These are phyloP conservation scores for Vidua macroura DNA, from an alignment of 2,113 vertebrate species.

Conservation along the genomic window DNA sequence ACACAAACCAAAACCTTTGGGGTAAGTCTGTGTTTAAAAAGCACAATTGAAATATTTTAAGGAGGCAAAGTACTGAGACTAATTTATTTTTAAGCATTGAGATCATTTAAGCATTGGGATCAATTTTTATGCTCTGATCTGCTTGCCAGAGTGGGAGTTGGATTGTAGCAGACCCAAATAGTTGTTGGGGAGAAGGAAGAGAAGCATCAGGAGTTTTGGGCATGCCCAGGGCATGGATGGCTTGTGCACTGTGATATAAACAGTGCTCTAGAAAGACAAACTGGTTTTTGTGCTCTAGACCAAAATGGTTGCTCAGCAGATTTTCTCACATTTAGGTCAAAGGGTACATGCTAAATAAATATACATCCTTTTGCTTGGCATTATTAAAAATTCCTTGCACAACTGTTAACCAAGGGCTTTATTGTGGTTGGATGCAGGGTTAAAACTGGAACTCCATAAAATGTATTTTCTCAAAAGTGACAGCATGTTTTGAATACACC, in stretches of 20 bases:
- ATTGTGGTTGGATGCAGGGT: not conserved
- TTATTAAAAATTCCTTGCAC: not conserved
- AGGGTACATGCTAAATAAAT: not conserved
- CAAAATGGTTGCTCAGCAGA: not conserved
- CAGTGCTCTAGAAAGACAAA: not conserved
- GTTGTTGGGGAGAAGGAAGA: not conserved
- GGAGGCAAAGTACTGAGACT: not conserved
- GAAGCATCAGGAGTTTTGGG: not conserved
- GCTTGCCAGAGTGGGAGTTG: not conserved
- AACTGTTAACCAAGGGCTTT: not conserved
- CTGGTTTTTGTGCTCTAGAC: not conserved
- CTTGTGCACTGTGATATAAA: not conserved
- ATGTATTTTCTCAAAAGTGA: not conserved
- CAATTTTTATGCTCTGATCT: not conserved
- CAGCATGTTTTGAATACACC: not conserved
- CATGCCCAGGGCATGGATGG: not conserved
- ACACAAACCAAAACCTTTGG: constrained; percentile 94
- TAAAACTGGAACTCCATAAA: not conserved
- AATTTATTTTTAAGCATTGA: not conserved
- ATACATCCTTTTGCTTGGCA: not conserved
- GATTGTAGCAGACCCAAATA: not conserved
- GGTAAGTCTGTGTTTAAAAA: constrained; percentile 78
- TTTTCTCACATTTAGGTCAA: not conserved
- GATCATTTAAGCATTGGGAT: not conserved
- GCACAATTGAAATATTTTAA: not conserved